Evolutionary conservation across 1,140 invertebrate genomes (phyloP).

Genomic region (Belonocnema kinseyi): DNA sequence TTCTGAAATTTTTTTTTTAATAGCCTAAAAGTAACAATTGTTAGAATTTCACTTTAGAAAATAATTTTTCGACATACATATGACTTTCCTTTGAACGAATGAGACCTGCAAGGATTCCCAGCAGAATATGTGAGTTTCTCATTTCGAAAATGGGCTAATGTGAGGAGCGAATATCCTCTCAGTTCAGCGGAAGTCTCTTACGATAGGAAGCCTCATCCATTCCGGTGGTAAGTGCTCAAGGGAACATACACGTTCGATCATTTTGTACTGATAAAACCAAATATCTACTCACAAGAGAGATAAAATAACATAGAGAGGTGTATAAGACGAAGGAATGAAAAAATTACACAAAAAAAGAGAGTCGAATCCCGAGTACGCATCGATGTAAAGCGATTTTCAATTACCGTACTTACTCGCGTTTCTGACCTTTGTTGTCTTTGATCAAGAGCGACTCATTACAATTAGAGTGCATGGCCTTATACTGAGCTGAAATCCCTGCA

Average conservation of each 20-base stretch:
- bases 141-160: slow-evolving; percentile 20
- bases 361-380: not conserved
- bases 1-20: not conserved
- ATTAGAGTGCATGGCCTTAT: not conserved
- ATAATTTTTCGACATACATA: not conserved
- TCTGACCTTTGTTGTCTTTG: slow-evolving; percentile 6
- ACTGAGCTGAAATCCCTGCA: not conserved
- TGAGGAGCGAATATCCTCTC: slow-evolving; percentile 1
- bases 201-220: slow-evolving; percentile 2
- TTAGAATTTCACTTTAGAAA: not conserved
- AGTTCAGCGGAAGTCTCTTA: slow-evolving; percentile 12
- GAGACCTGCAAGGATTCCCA: not conserved
- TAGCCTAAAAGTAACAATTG: not conserved
- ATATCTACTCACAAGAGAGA: not conserved
- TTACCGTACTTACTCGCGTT: not conserved
- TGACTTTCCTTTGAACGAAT: too few species aligned
- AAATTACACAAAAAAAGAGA: not conserved
- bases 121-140: not conserved
- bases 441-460: slow-evolving; percentile 5
- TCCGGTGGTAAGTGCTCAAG: slow-evolving; percentile 14
- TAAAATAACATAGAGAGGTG: not conserved
- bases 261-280: slow-evolving; percentile 7
- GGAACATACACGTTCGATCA: slow-evolving; percentile 16
- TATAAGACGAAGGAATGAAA: not conserved
- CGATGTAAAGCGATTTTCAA: not conserved